Evolutionary conservation across 1,140 invertebrate species (phyloP).

Genomic region (Eumaeus atala): DNA sequence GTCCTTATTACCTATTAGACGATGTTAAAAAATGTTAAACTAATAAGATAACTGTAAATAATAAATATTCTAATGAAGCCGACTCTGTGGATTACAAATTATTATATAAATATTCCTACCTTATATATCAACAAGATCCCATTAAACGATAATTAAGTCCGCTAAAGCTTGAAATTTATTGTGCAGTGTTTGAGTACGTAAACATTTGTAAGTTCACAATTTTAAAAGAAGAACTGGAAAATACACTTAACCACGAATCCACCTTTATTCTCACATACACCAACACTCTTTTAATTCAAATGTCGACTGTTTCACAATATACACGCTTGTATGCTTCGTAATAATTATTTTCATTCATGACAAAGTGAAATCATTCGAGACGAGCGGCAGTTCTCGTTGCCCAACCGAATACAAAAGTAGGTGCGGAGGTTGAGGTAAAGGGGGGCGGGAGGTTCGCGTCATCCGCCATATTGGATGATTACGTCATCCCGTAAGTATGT

Average conservation of each 20-base stretch:
- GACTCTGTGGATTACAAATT: constrained; percentile 15
- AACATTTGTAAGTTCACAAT: constrained; percentile 57
- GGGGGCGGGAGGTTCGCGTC: constrained; percentile 47
- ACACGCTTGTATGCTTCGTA: constrained; percentile 34
- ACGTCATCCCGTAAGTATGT: constrained; percentile 46
- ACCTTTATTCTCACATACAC: constrained; percentile 62
- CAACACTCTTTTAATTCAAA: constrained; percentile 28
- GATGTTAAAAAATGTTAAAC: no score
- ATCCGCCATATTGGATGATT: constrained; percentile 69
- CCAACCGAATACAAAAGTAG: constrained; percentile 51
- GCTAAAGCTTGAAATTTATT: constrained; percentile 39
- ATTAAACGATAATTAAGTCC: constrained; percentile 49
- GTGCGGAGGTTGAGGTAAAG: constrained; percentile 34
- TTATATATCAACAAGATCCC: constrained; percentile 66
- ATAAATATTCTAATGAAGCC: no score
- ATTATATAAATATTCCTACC: constrained; percentile 35
- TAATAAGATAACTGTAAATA: no score
- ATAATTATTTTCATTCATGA: constrained; percentile 63
- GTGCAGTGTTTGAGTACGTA: constrained; percentile 53
- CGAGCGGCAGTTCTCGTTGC: constrained; percentile 48
- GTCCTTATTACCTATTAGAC: no score
- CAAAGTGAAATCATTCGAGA: constrained; percentile 60
- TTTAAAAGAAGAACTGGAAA: constrained; percentile 60
- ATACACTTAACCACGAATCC: constrained; percentile 63
- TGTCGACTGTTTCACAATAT: constrained; percentile 14